phyloP scores from a whole-genome alignment of 2,113 vertebrate genomes.

The Sphyrna mokarran region DNA sequence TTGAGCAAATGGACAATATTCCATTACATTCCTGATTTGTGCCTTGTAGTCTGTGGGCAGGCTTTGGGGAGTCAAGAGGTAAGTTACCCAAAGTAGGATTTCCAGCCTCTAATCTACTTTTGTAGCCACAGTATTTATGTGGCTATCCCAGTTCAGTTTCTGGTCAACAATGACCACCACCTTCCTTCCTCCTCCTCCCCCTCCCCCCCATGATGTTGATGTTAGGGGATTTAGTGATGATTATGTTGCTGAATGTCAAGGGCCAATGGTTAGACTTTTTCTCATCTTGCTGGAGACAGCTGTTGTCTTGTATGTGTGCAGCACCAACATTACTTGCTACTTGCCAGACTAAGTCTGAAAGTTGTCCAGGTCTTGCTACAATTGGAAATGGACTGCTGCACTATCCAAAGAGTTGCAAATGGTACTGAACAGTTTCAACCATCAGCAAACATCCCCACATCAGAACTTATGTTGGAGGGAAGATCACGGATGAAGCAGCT shows the following conservation, averaged over 20 bases:
- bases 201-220: background rate
- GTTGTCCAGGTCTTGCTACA: background rate
- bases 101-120: background rate
- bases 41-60: no score
- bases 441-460: background rate
- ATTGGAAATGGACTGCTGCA: background rate
- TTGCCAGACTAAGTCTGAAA: background rate
- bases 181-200: no score
- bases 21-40: no score
- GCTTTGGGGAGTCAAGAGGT: no score
- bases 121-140: background rate
- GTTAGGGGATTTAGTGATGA: background rate
- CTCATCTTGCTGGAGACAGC: background rate
- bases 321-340: background rate
- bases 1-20: no score
- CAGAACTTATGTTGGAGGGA: background rate
- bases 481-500: background rate
- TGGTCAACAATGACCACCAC: background rate
- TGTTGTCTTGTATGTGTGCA: background rate
- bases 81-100: no score
- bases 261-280: background rate
- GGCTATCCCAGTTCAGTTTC: background rate
- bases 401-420: background rate
- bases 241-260: background rate
- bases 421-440: background rate